phyloP scores from a whole-genome alignment of 2,797 vertebrate species.

The Sebastes jordani region DNA sequence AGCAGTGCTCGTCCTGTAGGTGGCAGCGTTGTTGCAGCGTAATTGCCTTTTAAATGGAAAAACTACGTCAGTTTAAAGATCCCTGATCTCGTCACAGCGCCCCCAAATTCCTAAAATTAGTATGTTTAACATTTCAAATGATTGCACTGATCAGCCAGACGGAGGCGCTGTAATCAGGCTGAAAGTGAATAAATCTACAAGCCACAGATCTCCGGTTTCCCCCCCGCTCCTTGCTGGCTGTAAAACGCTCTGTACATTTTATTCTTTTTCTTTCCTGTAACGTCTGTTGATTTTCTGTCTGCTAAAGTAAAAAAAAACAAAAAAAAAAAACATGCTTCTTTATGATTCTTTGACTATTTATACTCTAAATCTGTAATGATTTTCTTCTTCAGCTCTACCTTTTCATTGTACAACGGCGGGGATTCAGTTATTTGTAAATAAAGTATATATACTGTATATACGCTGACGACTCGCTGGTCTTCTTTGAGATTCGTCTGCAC shows the following conservation, averaged over 20 bases:
- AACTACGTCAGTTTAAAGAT: not conserved
- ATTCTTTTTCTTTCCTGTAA: constrained; percentile 21
- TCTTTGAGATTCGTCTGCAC: not conserved
- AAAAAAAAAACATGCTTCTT: constrained; percentile 55
- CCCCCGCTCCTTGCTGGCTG: not conserved
- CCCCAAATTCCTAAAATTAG: not conserved
- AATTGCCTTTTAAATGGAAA: not conserved
- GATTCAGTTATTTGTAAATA: constrained; percentile 95
- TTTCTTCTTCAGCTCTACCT: constrained; percentile 81
- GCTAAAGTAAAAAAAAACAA: constrained; percentile 34
- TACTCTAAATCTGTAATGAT: constrained; percentile 67
- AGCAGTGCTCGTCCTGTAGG: not conserved
- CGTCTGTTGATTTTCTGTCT: constrained; percentile 38
- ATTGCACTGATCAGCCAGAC: not conserved
- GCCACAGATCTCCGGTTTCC: not conserved
- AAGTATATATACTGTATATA: constrained; percentile 87
- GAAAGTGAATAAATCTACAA: not conserved
- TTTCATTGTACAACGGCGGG: constrained; percentile 81
- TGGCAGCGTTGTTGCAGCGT: not conserved
- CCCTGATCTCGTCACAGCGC: not conserved
- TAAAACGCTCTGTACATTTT: not conserved
- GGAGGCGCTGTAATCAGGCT: not conserved
- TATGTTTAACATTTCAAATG: not conserved
- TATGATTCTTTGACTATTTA: constrained; percentile 65
- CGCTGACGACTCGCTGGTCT: not conserved